Conservation (phyloP, 1,140 invertebrate genomes). For the Periplaneta americana region DNA sequence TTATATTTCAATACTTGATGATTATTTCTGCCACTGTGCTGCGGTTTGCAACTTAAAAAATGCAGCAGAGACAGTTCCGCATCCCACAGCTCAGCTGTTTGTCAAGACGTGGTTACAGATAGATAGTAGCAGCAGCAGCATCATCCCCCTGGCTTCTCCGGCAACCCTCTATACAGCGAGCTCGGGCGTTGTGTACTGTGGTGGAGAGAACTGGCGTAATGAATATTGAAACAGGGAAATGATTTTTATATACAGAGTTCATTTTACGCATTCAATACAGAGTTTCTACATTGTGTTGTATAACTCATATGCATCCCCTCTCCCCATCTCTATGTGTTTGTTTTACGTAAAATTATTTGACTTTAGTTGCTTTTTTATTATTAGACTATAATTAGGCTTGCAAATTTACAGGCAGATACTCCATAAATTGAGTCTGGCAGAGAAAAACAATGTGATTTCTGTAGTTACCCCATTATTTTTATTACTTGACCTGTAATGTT, state of each 20-base stretch:
- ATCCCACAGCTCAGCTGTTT: not conserved
- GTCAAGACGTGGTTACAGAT: not conserved
- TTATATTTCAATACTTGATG: too few relatives aligned
- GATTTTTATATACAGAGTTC: not conserved
- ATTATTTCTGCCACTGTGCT: too few relatives aligned
- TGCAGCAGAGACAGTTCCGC: too few relatives aligned
- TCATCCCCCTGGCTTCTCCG: too few relatives aligned
- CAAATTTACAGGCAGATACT: not conserved
- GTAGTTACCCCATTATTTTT: not conserved
- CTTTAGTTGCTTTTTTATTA: not conserved
- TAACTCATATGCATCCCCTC: not conserved
- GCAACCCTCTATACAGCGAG: not conserved
- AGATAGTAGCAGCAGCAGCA: not conserved
- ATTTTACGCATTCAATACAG: not conserved
- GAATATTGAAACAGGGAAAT: not conserved
- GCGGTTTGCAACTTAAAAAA: too few relatives aligned
- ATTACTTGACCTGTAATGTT: not conserved
- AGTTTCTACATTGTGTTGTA: not conserved
- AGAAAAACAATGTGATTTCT: not conserved
- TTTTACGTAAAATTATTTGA: not conserved
- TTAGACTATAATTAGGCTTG: not conserved
- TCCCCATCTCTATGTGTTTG: not conserved
- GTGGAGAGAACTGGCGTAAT: not conserved
- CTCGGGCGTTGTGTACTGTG: not conserved
- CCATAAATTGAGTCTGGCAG: not conserved